A percentile compares a stretch with the other conserved stretches of the same genome.
phyloP scores from a whole-genome alignment of 2,888 invertebrate genomes.

The Aspidiotus rigidus region DNA sequence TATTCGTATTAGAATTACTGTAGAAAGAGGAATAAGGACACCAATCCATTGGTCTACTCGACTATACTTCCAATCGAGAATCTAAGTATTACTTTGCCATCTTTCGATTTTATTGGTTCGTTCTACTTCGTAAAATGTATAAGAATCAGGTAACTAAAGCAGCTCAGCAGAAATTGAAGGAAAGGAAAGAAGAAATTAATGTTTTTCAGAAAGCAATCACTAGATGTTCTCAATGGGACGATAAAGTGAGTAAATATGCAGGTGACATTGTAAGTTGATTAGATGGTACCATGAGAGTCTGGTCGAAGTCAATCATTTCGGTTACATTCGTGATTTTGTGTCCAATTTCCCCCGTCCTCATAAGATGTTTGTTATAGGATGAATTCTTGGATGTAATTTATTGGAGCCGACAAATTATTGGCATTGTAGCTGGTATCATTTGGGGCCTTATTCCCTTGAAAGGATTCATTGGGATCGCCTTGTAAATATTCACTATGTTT shows the following conservation, averaged over 20 bases:
- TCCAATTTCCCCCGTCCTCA: constrained; percentile 17
- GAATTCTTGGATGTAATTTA: constrained; percentile 97
- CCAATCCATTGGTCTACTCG: too few relatives aligned
- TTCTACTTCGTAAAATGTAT: constrained; percentile 2
- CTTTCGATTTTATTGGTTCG: too few relatives aligned
- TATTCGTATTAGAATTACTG: too few relatives aligned
- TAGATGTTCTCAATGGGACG: constrained; percentile 74
- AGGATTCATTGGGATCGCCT: constrained; percentile 79
- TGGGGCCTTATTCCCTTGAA: constrained; percentile 93
- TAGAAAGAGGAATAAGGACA: too few relatives aligned
- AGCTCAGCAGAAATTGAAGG: constrained; percentile 15
- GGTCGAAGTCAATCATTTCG: background rate
- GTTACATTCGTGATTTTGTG: background rate
- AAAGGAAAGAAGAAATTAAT: constrained; percentile 16
- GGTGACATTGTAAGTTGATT: too few relatives aligned
- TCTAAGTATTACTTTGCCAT: too few relatives aligned
- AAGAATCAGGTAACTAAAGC: constrained; percentile 9
- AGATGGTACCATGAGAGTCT: too few relatives aligned
- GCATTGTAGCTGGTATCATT: constrained; percentile 78
- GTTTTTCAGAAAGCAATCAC: constrained; percentile 44
- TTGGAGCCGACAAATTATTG: constrained; percentile 91
- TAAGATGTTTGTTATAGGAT: constrained; percentile 55
- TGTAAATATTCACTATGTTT: constrained; percentile 55
- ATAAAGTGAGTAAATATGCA: constrained; percentile 56
- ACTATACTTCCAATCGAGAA: too few relatives aligned